Evolutionary conservation across 2,113 vertebrate genomes (phyloP), one percentile per base, ranked within the genome.

Genomic region (Callocephalon fimbriatum): DNA sequence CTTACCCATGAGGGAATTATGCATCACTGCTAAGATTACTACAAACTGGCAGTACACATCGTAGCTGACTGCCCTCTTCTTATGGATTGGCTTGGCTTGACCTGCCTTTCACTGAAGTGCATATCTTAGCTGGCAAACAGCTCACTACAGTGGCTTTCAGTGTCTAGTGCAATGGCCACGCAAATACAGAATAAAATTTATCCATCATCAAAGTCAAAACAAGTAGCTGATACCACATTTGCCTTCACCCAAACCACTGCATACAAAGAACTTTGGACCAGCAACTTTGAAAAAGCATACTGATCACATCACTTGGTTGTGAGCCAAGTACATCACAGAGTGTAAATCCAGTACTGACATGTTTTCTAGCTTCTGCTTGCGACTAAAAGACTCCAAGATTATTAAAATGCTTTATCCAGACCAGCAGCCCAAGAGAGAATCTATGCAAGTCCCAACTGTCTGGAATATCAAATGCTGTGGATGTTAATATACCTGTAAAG

Each of bases 151-250:
- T 18, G 27, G 15, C 31, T 92, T 47, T 38, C 61, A 84, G 32
- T 5, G 14, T 5, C 63, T 42, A 23, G 17, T 21, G 22, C 32
- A 63, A 75, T 1, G 10, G 53, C 29, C 35, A 32, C 32, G 53
- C 7, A 72, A 76, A 61, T 22, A 73, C 16, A 51, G 45, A 83
- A 42, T 32, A 23, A 19, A 47, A 42, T n/a, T 45, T 32, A 54
- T 2, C 11, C 67, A 40, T 7, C 72, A 66, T 48, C 23, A n/a
- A 74, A 84, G 15, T 16, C 38, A 78, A 58, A 89, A 31, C 29
- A 56, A 8, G 21, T 11, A 37, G 42, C 37, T 19, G 17, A 1
- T 11, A 58, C 0, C 17, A 50, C 14, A 21, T 51, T 32, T 4
- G 2, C 51, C 54, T 63, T 93, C 48, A 61, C 25, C 15, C n/a